Base-by-base conservation (phyloP, 2,888 invertebrate genomes). In the Seira sanloemensis region DNA sequence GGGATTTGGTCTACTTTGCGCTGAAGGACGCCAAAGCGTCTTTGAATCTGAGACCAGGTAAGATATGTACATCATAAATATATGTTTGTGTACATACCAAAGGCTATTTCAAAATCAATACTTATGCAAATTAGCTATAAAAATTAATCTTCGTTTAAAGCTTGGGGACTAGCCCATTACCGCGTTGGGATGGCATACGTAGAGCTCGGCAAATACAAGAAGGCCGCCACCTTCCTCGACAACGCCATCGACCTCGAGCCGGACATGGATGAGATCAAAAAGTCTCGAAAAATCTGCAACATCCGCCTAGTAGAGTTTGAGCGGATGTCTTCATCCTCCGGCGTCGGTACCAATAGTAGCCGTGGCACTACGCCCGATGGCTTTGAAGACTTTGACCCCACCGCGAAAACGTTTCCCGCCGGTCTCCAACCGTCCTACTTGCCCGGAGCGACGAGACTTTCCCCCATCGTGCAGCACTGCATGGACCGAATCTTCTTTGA, bases 221-320 rank as follows among this genome's bases (percentile, higher is more conserved):
- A 87, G 54, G 86, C 86, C 4, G 79, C 83, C 18, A 83, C 78
- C 25, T 87, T 80, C 62, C 75, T 87, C 9, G 86, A 87, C 25
- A 85, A 87, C 75, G 86, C 86, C 4, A 27, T 87, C n/a, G 85
- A 83, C 26, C 65, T 85, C 16, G 86, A 87, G 72, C 86, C 86
- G 16, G 78, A 84, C 21, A 50, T 83, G 75, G 77, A 85, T n/a
- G 86, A 87, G 18, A 87, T 87, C 4, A 78, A 83, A 78, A 82
- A 79, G 19, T 85, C 77, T 0, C 73, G 85, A 4, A 83, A 77
- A 68, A 80, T 69, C 2, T 85, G 85, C 27, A 68, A 77, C 54
- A 54, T 87, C 7, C 73, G 83, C 27, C 24, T 87, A 2, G 84
- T 80, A n/a, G 77, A 83, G 62, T 72, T 68, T 12, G 83, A 79